A percentile compares a stretch with the other conserved stretches of the same genome.
These are phyloP conservation scores for Microplitis manilae DNA, from an alignment of 2,888 invertebrate genomes.

Conservation along the genomic window DNA sequence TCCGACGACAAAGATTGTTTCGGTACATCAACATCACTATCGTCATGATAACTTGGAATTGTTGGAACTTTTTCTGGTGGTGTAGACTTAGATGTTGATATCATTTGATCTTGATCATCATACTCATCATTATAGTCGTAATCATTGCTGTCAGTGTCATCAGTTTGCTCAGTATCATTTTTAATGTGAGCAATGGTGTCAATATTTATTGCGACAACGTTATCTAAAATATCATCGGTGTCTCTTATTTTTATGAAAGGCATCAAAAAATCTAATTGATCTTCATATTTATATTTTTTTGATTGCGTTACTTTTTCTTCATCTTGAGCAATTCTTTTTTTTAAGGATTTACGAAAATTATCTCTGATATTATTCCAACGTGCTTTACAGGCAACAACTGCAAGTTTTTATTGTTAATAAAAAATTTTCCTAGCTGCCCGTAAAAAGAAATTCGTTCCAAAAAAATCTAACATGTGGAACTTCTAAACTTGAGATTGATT, in stretches of 20 bases:
- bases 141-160: neutral
- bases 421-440: no score
- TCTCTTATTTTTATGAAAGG: slow-evolving; percentile 38
- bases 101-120: neutral
- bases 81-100: neutral
- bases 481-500: no score
- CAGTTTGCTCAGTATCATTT: neutral
- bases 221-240: slow-evolving; percentile 51
- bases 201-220: slow-evolving; percentile 6
- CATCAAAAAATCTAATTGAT: slow-evolving; percentile 44
- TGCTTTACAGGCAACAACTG: slow-evolving; percentile 29
- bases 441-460: no score
- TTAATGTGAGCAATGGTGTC: neutral
- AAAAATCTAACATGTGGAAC: no score
- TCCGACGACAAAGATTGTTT: slow-evolving; percentile 44
- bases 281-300: slow-evolving; percentile 33
- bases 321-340: slow-evolving; percentile 33
- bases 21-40: neutral
- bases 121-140: neutral
- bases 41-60: neutral
- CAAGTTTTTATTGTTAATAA: neutral
- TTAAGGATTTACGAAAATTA: slow-evolving; percentile 47
- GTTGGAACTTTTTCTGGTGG: neutral
- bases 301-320: slow-evolving; percentile 17
- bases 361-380: slow-evolving; percentile 48